These are phyloP conservation scores for Terrapene triunguis DNA, from an alignment of 2,113 vertebrate species.

Conservation along the genomic window DNA sequence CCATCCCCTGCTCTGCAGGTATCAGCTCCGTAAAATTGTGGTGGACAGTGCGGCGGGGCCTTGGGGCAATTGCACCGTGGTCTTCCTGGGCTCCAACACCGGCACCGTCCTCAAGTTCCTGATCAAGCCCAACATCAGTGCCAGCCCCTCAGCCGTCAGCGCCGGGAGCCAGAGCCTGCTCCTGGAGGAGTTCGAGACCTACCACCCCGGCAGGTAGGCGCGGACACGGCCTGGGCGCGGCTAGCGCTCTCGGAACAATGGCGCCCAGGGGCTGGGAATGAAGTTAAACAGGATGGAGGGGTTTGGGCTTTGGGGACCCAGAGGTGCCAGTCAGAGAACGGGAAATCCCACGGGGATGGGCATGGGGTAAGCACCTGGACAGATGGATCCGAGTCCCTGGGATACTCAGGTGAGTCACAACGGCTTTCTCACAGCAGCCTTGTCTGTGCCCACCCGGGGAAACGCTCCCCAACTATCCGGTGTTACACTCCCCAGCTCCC, in stretches of 20 bases:
- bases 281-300: not conserved
- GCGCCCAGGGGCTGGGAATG: not conserved
- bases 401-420: not conserved
- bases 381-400: fast-evolving
- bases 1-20: slow-evolving; percentile 75
- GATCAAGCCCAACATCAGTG: slow-evolving; percentile 85
- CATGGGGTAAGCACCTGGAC: fast-evolving
- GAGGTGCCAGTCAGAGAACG: not conserved
- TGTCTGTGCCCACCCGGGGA: not conserved
- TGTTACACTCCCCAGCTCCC: not conserved
- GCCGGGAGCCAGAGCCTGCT: slow-evolving; percentile 86
- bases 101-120: slow-evolving; percentile 96
- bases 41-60: slow-evolving; percentile 92
- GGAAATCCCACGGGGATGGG: too few relatives aligned
- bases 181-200: slow-evolving; percentile 95
- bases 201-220: slow-evolving; percentile 90
- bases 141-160: not conserved
- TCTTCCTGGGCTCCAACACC: slow-evolving; percentile 93
- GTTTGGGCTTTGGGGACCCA: not conserved
- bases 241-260: not conserved
- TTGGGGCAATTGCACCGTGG: slow-evolving; percentile 89
- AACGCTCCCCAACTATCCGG: not conserved
- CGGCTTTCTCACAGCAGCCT: not conserved
- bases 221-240: fast-evolving
- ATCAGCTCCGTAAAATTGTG: slow-evolving; percentile 93